Evolutionary conservation across 92 coral and sea anemone genomes (phyloP).

Genomic region (Heliopora coerulea): DNA sequence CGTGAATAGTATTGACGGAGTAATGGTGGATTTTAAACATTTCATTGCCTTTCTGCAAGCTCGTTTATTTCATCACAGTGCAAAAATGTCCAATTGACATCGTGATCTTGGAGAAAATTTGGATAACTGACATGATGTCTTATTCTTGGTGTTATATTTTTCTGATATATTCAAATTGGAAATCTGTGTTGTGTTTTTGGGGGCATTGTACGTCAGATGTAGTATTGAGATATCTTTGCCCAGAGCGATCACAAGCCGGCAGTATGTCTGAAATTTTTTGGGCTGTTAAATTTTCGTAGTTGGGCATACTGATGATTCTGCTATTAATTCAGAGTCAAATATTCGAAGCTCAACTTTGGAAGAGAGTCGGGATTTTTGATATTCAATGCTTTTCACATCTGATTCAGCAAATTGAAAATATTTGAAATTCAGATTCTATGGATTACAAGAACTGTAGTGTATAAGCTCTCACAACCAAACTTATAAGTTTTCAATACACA

Average conservation of each 20-base stretch:
- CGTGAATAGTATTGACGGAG: neutral
- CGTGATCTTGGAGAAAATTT: no score
- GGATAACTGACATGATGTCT: no score
- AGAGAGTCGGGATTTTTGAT: neutral
- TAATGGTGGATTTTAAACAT: no score
- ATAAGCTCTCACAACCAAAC: neutral
- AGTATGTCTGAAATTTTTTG: no score
- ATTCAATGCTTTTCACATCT: neutral
- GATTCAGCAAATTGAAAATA: neutral
- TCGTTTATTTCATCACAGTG: no score
- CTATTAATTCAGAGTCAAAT: neutral
- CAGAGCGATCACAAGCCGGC: neutral
- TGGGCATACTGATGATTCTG: neutral
- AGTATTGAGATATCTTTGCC: neutral
- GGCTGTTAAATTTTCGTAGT: no score
- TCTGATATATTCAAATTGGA: neutral
- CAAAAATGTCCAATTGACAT: no score
- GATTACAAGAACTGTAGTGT: no score
- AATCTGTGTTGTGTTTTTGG: neutral
- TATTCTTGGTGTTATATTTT: neutral
- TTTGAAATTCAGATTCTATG: neutral
- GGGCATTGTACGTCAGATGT: slow-evolving; percentile 3
- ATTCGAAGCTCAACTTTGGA: neutral
- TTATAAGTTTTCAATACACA: neutral
- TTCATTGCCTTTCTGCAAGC: no score